phyloP scores from a whole-genome alignment of 1,140 invertebrate genomes.

The Bombus waltoni region DNA sequence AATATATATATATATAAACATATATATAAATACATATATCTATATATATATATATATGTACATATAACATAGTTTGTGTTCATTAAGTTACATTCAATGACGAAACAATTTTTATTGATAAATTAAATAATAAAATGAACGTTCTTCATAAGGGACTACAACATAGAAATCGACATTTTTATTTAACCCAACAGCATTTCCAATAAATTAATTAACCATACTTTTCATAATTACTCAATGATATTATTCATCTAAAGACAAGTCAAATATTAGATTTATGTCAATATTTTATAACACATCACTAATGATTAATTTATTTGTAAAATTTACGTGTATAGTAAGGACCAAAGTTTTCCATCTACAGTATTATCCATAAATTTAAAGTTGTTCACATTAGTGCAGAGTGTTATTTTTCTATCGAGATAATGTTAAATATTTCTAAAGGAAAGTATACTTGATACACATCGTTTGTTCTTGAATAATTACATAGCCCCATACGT shows the following conservation, averaged over 20 bases:
- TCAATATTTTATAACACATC: neutral
- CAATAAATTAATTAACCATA: slow-evolving; percentile 45
- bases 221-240: slow-evolving; percentile 1
- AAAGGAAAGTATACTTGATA: slow-evolving; percentile 43
- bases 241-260: slow-evolving; percentile 20
- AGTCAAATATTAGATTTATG: slow-evolving; percentile 27
- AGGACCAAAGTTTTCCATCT: slow-evolving; percentile 3
- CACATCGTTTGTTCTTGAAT: slow-evolving; percentile 32
- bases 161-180: slow-evolving; percentile 22
- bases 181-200: slow-evolving; percentile 30
- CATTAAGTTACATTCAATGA: slow-evolving; percentile 38
- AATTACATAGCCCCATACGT: slow-evolving; percentile 35
- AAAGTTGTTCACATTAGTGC: slow-evolving; percentile 35
- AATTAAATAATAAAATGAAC: slow-evolving; percentile 38
- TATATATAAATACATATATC: neutral
- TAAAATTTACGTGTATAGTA: neutral
- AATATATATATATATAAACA: no score
- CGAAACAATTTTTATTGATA: slow-evolving; percentile 4
- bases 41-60: neutral
- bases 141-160: neutral
- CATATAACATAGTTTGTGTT: slow-evolving; percentile 58
- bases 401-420: slow-evolving; percentile 34
- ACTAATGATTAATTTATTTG: slow-evolving; percentile 26
- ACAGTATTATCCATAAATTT: slow-evolving; percentile 22
- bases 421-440: slow-evolving; percentile 41